Evolutionary conservation across 2,888 invertebrate genomes (phyloP).

Genomic region (Tetragnatha montana): DNA sequence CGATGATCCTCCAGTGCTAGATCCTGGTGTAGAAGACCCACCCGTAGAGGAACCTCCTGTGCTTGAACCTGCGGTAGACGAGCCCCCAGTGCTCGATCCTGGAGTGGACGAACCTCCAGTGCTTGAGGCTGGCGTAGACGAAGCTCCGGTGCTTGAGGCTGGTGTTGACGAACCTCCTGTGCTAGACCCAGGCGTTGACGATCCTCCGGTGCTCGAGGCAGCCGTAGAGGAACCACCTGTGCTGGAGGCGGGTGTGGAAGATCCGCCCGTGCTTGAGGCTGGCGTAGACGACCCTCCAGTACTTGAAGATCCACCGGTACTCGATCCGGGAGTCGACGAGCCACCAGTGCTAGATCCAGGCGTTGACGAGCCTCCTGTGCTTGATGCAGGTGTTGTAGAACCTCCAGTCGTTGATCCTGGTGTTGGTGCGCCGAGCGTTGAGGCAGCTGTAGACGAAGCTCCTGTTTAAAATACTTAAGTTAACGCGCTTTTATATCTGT

Average conservation of each 20-base stretch:
- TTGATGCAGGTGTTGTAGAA: background rate
- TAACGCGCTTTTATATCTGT: too few species aligned
- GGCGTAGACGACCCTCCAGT: background rate
- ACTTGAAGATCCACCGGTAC: background rate
- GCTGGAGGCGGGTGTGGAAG: background rate
- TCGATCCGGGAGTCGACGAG: background rate
- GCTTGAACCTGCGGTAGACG: background rate
- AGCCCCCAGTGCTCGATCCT: background rate
- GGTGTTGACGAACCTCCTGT: background rate
- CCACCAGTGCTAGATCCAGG: background rate
- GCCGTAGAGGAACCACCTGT: background rate
- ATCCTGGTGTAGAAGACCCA: background rate
- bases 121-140: too few species aligned
- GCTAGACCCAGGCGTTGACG: conserved; percentile 3
- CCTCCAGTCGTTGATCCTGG: conserved; percentile 12
- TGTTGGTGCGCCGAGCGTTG: background rate
- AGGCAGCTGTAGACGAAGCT: background rate
- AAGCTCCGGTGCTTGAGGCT: background rate
- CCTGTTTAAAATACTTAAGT: background rate
- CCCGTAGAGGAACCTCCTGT: background rate
- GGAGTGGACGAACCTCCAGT: background rate
- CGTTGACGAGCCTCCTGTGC: background rate
- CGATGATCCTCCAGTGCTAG: background rate
- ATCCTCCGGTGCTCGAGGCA: background rate
- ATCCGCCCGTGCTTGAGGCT: background rate